Percentiles rank a stretch among this genome's conserved stretches.
These are phyloP conservation scores for Nebria brevicollis DNA, from an alignment of 2,888 invertebrate species.

Conservation along the genomic window DNA sequence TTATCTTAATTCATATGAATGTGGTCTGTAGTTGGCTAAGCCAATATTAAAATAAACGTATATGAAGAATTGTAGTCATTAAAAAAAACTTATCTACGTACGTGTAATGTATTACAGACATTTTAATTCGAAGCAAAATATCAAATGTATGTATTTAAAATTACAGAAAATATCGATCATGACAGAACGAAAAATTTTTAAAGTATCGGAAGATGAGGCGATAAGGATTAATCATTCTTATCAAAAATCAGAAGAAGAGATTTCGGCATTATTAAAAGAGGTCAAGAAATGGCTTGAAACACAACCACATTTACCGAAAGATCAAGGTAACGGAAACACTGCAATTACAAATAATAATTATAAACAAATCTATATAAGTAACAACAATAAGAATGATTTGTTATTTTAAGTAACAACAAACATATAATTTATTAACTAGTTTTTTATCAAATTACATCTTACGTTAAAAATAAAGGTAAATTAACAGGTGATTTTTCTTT, in stretches of 20 bases:
- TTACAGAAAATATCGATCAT: not conserved
- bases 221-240: constrained; percentile 10
- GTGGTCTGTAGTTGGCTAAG: no score
- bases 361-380: not conserved
- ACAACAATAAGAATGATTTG: no score
- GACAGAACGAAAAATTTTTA: constrained; percentile 3
- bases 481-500: no score
- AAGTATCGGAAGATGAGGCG: constrained; percentile 12
- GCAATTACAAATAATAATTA: not conserved
- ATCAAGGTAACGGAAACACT: constrained; percentile 2
- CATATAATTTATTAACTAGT: no score
- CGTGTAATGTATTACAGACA: no score
- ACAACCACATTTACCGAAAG: constrained; percentile 18
- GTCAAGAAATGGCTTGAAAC: constrained; percentile 7
- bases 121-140: no score
- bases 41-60: no score
- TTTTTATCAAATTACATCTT: no score
- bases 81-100: no score
- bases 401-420: not conserved
- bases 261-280: not conserved
- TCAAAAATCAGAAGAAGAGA: constrained; percentile 10
- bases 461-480: no score
- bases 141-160: not conserved
- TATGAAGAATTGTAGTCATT: no score
- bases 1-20: no score